A percentile compares a stretch with the other conserved stretches of the same genome.
These are phyloP conservation scores for Boulengeromyrus knoepffleri DNA, from an alignment of 2,113 vertebrate species.

Conservation along the genomic window DNA sequence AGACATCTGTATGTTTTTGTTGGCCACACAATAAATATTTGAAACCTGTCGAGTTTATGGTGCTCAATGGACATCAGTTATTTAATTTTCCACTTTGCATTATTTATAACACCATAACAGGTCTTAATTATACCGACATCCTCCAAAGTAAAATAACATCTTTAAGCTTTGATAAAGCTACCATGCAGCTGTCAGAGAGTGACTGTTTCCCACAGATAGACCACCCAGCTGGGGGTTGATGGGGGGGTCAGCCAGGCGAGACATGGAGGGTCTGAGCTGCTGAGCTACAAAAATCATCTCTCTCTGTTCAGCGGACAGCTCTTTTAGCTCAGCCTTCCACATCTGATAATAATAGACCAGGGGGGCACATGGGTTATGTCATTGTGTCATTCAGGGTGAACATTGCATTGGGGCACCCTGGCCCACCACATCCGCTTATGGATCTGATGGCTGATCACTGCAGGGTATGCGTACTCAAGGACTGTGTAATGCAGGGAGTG, in stretches of 20 bases:
- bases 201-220: background rate
- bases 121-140: slow-evolving; percentile 3
- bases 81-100: background rate
- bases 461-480: background rate
- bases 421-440: background rate
- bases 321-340: background rate
- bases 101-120: background rate
- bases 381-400: background rate
- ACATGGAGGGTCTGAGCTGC: background rate
- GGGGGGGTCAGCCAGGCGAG: background rate
- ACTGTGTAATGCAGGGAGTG: background rate
- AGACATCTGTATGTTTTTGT: background rate
- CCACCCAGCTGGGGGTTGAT: background rate
- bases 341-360: background rate
- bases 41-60: background rate
- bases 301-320: background rate
- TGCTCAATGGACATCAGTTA: background rate
- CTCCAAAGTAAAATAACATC: background rate
- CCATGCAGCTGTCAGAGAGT: background rate
- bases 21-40: background rate
- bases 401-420: background rate
- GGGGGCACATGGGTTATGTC: background rate
- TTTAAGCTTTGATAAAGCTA: background rate
- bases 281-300: background rate
- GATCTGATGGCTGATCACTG: background rate